Conservation (phyloP, 92 coral and sea anemone genomes). For the Epizoanthus scotinus region DNA sequence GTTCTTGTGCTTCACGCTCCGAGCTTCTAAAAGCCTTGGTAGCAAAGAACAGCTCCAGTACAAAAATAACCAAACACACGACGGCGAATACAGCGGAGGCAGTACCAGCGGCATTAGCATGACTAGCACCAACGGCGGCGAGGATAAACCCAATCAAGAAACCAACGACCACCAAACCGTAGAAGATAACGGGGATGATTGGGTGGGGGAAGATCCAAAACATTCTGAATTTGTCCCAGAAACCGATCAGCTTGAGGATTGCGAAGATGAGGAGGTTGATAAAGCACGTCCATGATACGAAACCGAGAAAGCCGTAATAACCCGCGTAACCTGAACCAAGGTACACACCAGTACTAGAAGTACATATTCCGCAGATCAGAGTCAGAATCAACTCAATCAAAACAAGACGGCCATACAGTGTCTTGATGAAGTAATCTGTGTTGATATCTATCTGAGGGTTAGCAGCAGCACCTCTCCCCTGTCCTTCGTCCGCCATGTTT, state of each 20-base stretch:
- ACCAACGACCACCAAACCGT: constrained; percentile 68
- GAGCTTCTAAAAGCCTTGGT: constrained; percentile 63
- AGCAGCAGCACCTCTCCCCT: neutral
- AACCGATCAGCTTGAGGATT: constrained; percentile 79
- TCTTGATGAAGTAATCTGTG: constrained; percentile 33
- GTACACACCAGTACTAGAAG: constrained; percentile 7
- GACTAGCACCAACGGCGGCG: constrained; percentile 56
- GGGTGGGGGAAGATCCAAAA: constrained; percentile 86
- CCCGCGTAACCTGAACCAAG: constrained; percentile 43
- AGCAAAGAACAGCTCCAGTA: constrained; percentile 70
- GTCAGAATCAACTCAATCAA: constrained; percentile 60
- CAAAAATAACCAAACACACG: constrained; percentile 67
- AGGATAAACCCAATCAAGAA: constrained; percentile 70
- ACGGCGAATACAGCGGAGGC: constrained; percentile 88
- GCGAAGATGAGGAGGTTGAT: constrained; percentile 77
- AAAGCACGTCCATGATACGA: constrained; percentile 92
- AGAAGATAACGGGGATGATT: constrained; percentile 52
- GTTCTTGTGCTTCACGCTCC: constrained; percentile 69
- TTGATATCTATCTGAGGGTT: constrained; percentile 9
- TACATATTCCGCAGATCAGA: constrained; percentile 67
- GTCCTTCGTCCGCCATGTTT: constrained; percentile 54
- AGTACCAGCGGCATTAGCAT: constrained; percentile 49
- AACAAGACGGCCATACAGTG: constrained; percentile 58
- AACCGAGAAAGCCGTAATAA: constrained; percentile 62
- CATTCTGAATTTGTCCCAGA: constrained; percentile 79